Evolutionary conservation across 2,797 vertebrate genomes (phyloP), one percentile per base, ranked within the genome.

Genomic region (Sebastes oblongus): DNA sequence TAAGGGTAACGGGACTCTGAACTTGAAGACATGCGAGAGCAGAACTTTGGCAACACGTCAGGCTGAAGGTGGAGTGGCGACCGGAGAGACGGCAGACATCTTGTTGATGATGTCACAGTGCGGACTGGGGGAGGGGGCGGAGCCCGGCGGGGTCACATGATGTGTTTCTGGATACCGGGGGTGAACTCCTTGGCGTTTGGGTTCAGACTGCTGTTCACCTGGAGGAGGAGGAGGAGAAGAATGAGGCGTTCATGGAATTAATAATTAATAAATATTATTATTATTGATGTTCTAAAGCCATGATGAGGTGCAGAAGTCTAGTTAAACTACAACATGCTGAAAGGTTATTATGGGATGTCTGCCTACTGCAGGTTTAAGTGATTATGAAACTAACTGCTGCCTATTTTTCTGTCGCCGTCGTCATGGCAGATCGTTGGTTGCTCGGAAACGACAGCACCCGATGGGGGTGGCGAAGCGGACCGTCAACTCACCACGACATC

Each of bases 131-230:
- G 92, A 4, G 32, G 60, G 90, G 93, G 94, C 77, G 94, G 92
- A 91, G 93, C 76, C 36, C 0, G 82, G 92, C 78, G 2, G 55
- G 74, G 85, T 92, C 90, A 93, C 88, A 95, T 95, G 96, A 94
- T 90, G 91, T 98, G 97, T 93, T 97, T 97, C 89, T 92, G 84
- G 93, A 97, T 96, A 71, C 97, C 97, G 72, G 97, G 97, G 88
- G 97, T 96, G 95, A 98, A 98, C 93, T 97, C 97, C 95, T 97
- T 97, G 92, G 97, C 97, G 66, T 98, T 97, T 86, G 97, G 97
- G 93, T 98, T 98, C 94, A 98, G 96, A 76, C 96, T 97, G 95
- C 97, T 97, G 95, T 96, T 97, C 81, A 97, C 92, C 97, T 97
- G 93, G 4, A 25, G 29, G 39, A 60, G 18, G 6, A 39, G 12